Base-by-base conservation (phyloP, 2,113 vertebrate species). In the Collichthys lucidus region DNA sequence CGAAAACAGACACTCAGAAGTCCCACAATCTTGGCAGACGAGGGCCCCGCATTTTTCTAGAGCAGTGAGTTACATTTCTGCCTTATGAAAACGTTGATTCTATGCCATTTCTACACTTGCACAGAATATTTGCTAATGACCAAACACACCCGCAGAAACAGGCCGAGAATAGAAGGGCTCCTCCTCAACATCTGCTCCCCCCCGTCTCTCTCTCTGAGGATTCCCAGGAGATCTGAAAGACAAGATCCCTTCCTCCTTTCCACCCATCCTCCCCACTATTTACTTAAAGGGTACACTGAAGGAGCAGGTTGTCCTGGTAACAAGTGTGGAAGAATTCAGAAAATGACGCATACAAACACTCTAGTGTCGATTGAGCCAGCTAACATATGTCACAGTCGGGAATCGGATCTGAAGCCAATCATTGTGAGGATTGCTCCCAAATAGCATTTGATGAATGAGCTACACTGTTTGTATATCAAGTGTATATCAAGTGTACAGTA, bases 41-140 rank as follows among this genome's bases (percentile, higher is more conserved):
- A 74, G 61, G 71, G 31, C 26, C 42, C 17, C 72, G 65, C 74
- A 79, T 83, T 78, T 78, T 91, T 87, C 82, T 86, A 44, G 29
- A 66, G 81, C 62, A 80, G 29, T 40, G 67, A 79, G 84, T 89
- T 88, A 74, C 71, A 80, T 79, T 63, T 77, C 66, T 53, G 44
- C 77, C 68, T 74, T 53, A 69, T 86, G 79, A 85, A 84, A 86
- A 73, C 73, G 80, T 79, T 83, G 83, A 90, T 83, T 69, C 31
- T 7, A 11, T 73, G 75, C 68, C 86, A 76, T 69, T 82, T 61
- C 62, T 74, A n/a, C 69, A 42, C 80, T 80, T 22, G 47, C 83
- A 76, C 42, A 70, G 60, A 76, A 80, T 79, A 81, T 86, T 74
- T 67, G 73, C 84, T 93, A 91, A 93, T 90, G 81, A 88, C 91